Percentiles rank a stretch among this genome's conserved stretches.
phyloP scores from a whole-genome alignment of 1,140 invertebrate species.

The Tetranychus cinnabarinus region DNA sequence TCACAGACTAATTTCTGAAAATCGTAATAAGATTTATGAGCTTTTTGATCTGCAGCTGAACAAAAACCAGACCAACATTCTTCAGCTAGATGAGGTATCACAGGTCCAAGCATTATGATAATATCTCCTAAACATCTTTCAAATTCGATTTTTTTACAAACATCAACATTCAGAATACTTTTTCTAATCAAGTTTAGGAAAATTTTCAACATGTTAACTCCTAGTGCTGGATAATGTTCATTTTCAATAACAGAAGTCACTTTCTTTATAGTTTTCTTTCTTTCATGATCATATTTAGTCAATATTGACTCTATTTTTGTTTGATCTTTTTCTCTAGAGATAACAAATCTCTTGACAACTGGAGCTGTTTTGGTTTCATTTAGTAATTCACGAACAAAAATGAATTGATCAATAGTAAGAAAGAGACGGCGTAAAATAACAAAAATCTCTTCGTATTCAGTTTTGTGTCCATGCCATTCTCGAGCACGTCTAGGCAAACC shows the following conservation, averaged over 20 bases:
- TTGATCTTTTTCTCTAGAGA: neutral
- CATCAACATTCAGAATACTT: neutral
- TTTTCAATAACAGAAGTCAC: neutral
- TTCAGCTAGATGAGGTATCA: slow-evolving; percentile 67
- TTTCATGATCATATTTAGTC: neutral
- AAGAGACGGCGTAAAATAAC: slow-evolving; percentile 9
- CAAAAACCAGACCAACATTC: slow-evolving; percentile 60
- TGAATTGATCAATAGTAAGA: slow-evolving; percentile 8
- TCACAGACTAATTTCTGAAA: neutral
- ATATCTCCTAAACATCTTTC: slow-evolving; percentile 47
- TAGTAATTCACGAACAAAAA: neutral
- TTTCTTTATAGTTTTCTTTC: neutral
- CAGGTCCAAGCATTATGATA: slow-evolving; percentile 58
- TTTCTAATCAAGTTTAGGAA: slow-evolving; percentile 4
- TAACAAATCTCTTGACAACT: slow-evolving; percentile 2
- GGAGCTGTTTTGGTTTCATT: neutral
- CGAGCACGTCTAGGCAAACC: slow-evolving; percentile 57
- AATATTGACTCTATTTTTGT: neutral
- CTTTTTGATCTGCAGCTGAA: neutral
- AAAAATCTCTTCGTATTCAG: slow-evolving; percentile 7
- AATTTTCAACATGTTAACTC: slow-evolving; percentile 3
- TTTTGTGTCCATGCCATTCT: slow-evolving; percentile 34
- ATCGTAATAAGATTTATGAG: neutral
- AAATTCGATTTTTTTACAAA: slow-evolving; percentile 24
- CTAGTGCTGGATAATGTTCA: neutral